Evolutionary conservation across 2,113 vertebrate genomes (phyloP).

Genomic region (Baryphthengus martii): DNA sequence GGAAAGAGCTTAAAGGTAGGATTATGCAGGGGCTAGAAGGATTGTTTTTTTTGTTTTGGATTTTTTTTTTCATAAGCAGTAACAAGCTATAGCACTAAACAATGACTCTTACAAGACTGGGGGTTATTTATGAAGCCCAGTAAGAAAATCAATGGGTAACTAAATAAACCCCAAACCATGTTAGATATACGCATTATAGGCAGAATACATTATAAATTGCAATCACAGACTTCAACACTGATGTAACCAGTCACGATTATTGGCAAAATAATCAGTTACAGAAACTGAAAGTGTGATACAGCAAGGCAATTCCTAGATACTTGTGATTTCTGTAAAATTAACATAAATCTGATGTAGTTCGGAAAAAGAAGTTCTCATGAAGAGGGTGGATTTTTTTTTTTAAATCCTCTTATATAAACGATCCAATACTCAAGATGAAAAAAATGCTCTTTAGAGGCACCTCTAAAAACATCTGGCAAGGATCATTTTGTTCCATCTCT

Average conservation of each 20-base stretch:
- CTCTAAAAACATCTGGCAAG: constrained; percentile 18
- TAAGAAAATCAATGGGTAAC: not conserved
- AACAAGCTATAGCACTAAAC: not conserved
- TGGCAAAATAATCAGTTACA: not conserved
- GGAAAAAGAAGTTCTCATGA: not conserved
- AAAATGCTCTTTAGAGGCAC: not conserved
- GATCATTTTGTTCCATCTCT: not conserved
- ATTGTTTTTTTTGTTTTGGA: not conserved
- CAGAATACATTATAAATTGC: not conserved
- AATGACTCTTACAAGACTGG: rapidly evolving
- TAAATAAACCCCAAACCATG: not conserved
- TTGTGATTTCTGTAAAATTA: not conserved
- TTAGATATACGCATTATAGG: rapidly evolving
- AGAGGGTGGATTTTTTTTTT: not conserved
- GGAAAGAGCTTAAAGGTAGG: not conserved
- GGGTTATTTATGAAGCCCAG: not conserved
- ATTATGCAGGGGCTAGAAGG: not conserved
- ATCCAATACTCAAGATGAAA: not conserved
- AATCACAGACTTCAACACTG: not conserved
- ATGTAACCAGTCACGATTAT: not conserved
- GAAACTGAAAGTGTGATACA: not conserved
- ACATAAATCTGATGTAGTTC: not conserved
- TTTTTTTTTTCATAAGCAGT: not conserved
- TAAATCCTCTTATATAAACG: not conserved
- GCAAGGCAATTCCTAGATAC: not conserved